phyloP scores from a whole-genome alignment of 1,140 invertebrate species.

The Limonius californicus region DNA sequence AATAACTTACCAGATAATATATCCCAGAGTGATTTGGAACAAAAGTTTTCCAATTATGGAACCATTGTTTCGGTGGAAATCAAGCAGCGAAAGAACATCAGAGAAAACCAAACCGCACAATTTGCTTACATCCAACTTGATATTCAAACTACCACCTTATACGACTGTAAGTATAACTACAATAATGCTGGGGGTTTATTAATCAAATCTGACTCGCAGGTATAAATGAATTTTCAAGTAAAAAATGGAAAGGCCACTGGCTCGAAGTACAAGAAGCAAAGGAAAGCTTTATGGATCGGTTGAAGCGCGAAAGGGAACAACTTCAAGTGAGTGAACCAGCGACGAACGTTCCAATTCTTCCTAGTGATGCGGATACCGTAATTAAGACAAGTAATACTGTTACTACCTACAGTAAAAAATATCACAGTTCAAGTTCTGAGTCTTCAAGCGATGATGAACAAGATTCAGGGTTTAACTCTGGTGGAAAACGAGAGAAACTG shows the following conservation, averaged over 20 bases:
- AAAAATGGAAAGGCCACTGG: conserved; percentile 33
- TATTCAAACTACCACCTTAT: conserved; percentile 34
- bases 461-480: conserved; percentile 26
- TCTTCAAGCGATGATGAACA: conserved; percentile 28
- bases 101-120: conserved; percentile 29
- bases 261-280: conserved; percentile 42
- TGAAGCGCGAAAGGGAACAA: conserved; percentile 43
- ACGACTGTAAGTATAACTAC: conserved; percentile 39
- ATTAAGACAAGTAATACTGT: not conserved
- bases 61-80: conserved; percentile 36
- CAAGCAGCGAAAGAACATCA: conserved; percentile 36
- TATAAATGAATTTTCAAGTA: conserved; percentile 34
- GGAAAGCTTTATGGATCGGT: conserved; percentile 45
- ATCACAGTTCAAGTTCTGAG: conserved; percentile 19
- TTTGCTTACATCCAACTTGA: conserved; percentile 44
- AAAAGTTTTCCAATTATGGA: conserved; percentile 36
- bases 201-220: conserved; percentile 31
- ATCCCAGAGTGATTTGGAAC: conserved; percentile 29
- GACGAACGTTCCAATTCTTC: not conserved
- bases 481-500: conserved; percentile 12
- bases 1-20: conserved; percentile 37
- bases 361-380: not conserved
- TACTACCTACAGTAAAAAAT: conserved; percentile 10
- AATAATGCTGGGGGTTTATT: conserved; percentile 15
- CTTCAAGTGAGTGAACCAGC: not conserved